A percentile compares a stretch with the other conserved stretches of the same genome.
These are phyloP conservation scores for Eulemur rubriventer DNA, from an alignment of 2,797 vertebrate genomes.

Conservation along the genomic window DNA sequence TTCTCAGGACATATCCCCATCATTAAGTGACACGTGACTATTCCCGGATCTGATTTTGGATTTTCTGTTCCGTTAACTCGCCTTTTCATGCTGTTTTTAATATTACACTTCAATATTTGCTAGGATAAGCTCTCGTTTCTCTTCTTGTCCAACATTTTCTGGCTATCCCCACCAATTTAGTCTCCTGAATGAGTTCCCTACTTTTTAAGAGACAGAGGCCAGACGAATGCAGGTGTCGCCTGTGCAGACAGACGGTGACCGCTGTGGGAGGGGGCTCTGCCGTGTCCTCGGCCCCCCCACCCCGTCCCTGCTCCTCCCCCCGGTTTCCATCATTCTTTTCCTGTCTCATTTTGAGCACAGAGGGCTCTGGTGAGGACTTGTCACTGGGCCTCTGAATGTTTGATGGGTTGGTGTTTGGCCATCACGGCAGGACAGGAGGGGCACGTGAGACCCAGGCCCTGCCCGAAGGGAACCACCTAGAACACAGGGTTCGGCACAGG, in stretches of 20 bases:
- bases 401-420: too few species aligned
- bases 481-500: not conserved
- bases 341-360: rapidly evolving
- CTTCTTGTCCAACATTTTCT: not conserved
- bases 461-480: not conserved
- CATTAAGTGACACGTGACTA: not conserved
- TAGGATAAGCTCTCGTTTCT: not conserved
- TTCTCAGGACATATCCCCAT: not conserved
- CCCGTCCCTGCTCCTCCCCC: not conserved
- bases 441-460: not conserved
- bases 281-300: rapidly evolving
- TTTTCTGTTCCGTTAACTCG: not conserved
- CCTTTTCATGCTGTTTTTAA: not conserved
- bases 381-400: not conserved
- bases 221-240: not conserved
- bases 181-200: not conserved
- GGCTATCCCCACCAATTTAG: too few species aligned
- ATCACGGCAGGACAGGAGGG: not conserved
- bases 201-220: not conserved
- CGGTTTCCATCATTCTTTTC: rapidly evolving
- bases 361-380: not conserved
- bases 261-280: not conserved
- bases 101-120: not conserved
- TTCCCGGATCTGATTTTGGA: too few species aligned
- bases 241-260: too few species aligned